phyloP scores from a whole-genome alignment of 2,888 invertebrate genomes.

The Himalopsyche japonica region DNA sequence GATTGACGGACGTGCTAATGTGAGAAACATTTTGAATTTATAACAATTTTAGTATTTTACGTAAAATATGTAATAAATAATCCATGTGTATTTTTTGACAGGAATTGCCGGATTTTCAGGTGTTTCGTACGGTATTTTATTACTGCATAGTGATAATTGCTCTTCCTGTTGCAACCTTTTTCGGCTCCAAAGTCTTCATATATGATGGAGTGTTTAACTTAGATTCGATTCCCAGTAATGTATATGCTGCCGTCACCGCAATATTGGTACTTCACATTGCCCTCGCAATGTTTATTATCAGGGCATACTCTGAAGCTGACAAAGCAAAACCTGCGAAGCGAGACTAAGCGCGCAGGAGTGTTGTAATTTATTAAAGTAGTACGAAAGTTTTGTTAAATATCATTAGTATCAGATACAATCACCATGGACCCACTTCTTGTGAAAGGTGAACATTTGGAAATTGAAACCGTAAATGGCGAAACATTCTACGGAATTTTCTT shows the following conservation, averaged over 20 bases:
- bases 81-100: constrained; percentile 47
- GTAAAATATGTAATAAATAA: neutral
- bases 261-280: constrained; percentile 76
- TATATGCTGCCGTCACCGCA: constrained; percentile 77
- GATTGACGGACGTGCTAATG: constrained; percentile 61
- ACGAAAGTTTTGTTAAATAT: neutral
- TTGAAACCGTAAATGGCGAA: constrained; percentile 54
- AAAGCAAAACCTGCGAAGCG: constrained; percentile 54
- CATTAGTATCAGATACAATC: neutral
- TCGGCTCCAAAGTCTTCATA: constrained; percentile 67
- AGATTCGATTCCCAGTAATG: constrained; percentile 68
- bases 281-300: constrained; percentile 76
- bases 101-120: constrained; percentile 70
- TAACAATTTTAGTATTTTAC: neutral
- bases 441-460: constrained; percentile 58
- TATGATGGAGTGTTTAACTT: constrained; percentile 68
- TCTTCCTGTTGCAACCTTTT: constrained; percentile 76
- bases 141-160: constrained; percentile 77
- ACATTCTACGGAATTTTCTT: constrained; percentile 56
- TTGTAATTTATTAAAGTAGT: neutral
- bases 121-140: constrained; percentile 75
- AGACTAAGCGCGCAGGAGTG: constrained; percentile 47
- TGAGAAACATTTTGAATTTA: constrained; percentile 45
- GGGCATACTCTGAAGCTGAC: constrained; percentile 69
- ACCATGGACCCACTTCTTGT: constrained; percentile 44